Evolutionary conservation across 1,140 invertebrate genomes (phyloP).

Genomic region (Cyclina sinensis): DNA sequence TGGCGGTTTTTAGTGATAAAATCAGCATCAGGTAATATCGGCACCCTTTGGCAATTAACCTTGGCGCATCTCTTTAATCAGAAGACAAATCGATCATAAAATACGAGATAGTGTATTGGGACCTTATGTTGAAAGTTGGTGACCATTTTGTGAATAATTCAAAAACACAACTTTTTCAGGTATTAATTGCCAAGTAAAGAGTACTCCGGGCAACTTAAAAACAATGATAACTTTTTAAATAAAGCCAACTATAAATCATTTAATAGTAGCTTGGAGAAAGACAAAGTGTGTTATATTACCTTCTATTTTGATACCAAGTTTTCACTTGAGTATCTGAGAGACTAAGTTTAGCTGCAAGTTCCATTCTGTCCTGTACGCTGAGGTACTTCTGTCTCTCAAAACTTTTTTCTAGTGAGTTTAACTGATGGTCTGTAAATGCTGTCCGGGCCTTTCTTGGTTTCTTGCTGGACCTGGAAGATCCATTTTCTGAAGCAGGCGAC

Average conservation of each 20-base stretch:
- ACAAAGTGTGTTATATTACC: slow-evolving; percentile 22
- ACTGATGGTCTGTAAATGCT: slow-evolving; percentile 99
- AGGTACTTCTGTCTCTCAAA: slow-evolving; percentile 99
- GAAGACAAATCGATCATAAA: background rate
- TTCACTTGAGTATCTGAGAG: slow-evolving; percentile 86
- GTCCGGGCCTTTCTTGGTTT: slow-evolving; percentile 99
- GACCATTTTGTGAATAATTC: slow-evolving; percentile 9
- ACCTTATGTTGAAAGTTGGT: slow-evolving; percentile 29
- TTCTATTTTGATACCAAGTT: slow-evolving; percentile 68
- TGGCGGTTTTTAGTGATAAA: background rate
- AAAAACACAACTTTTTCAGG: background rate
- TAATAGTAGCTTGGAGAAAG: too few species aligned
- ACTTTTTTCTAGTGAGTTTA: slow-evolving; percentile 97
- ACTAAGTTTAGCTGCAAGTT: slow-evolving; percentile 97
- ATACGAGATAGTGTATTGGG: background rate
- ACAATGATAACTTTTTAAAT: too few species aligned
- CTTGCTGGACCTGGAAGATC: slow-evolving; percentile 88
- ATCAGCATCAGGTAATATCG: slow-evolving; percentile 31
- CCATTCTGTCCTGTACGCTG: slow-evolving; percentile 99
- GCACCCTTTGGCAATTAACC: slow-evolving; percentile 24
- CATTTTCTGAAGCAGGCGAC: background rate
- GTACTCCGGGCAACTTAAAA: too few species aligned
- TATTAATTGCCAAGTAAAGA: background rate
- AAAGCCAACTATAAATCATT: too few species aligned
- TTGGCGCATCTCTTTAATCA: slow-evolving; percentile 39